Conservation (phyloP, 2,113 vertebrate genomes). For the Girardinichthys multiradiatus region DNA sequence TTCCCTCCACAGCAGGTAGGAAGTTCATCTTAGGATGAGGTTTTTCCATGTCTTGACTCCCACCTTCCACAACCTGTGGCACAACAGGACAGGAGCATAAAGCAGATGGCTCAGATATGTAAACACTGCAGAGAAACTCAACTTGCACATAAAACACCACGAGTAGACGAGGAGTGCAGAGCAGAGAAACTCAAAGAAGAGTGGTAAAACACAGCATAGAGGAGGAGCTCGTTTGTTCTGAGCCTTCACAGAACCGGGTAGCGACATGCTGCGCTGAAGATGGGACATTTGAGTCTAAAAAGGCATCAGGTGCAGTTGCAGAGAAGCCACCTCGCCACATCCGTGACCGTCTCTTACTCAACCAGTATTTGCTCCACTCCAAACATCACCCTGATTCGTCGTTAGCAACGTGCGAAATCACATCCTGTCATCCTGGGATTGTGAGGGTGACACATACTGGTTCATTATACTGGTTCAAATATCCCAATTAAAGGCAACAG, state of each 20-base stretch:
- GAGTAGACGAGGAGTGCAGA: constrained; percentile 10
- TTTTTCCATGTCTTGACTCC: not conserved
- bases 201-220: constrained; percentile 1
- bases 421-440: constrained; percentile 1
- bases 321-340: constrained; percentile 6
- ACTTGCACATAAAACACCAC: constrained; percentile 8
- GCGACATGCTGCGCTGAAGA: constrained; percentile 19
- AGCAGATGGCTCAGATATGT: constrained; percentile 44
- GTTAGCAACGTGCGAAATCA: constrained; percentile 3
- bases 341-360: constrained; percentile 30
- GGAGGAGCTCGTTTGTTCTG: not conserved
- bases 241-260: constrained; percentile 2
- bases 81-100: constrained; percentile 3
- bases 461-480: constrained; percentile 21
- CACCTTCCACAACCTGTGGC: not conserved
- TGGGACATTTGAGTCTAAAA: constrained; percentile 44
- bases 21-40: constrained; percentile 16
- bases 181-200: not conserved
- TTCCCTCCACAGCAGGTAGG: constrained; percentile 27
- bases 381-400: not conserved
- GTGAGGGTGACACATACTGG: constrained; percentile 22
- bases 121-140: constrained; percentile 17
- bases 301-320: constrained; percentile 41
- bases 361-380: constrained; percentile 22
- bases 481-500: constrained; percentile 5